A percentile compares a stretch with the other conserved stretches of the same genome.
phyloP scores from a whole-genome alignment of 2,113 vertebrate species.

The Rhipidura dahli region DNA sequence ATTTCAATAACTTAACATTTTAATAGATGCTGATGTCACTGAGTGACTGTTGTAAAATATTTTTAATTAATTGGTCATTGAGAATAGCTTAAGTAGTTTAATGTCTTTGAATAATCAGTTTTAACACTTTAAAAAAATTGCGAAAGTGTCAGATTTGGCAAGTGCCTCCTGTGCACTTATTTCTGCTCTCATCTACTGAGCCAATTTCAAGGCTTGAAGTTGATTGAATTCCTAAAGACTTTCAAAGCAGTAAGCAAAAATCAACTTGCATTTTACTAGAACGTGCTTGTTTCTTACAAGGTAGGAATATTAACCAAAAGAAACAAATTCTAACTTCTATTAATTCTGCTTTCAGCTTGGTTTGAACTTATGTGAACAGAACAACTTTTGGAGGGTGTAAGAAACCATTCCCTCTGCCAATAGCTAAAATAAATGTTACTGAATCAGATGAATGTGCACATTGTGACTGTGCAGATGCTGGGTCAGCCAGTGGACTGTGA shows the following conservation, averaged over 20 bases:
- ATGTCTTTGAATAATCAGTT: neutral
- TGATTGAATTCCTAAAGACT: neutral
- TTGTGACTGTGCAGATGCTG: neutral
- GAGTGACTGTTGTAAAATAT: neutral
- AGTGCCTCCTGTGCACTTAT: neutral
- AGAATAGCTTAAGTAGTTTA: neutral
- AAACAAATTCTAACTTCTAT: neutral
- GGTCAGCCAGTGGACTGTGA: neutral
- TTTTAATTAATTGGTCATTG: neutral
- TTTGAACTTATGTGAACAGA: neutral
- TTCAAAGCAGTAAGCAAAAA: neutral
- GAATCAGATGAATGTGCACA: fast-evolving
- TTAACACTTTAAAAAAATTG: neutral
- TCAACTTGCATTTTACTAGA: neutral
- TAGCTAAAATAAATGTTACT: neutral
- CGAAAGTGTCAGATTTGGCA: neutral
- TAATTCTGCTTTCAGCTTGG: neutral
- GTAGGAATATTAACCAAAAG: neutral
- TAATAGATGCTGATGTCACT: neutral
- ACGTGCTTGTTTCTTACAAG: neutral
- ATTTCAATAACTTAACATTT: neutral
- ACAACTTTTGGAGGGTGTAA: neutral
- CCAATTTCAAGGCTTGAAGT: neutral
- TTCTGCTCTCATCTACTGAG: neutral
- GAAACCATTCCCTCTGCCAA: neutral